Conservation (phyloP, 2,888 invertebrate genomes). For the Leistus spinibarbis region DNA sequence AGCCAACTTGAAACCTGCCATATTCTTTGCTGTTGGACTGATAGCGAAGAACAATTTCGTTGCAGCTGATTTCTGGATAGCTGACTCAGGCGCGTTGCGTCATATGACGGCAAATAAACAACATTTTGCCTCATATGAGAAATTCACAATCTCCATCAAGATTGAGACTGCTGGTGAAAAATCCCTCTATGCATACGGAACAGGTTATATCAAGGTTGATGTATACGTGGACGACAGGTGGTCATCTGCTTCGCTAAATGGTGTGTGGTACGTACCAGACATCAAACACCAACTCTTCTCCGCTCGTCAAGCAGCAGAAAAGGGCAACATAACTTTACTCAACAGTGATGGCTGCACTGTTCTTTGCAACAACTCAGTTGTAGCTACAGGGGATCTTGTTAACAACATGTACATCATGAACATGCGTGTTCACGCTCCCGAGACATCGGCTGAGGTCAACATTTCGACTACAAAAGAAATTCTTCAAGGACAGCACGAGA, state of each 20-base stretch:
- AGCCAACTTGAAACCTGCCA: too few species aligned
- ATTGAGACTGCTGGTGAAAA: conserved; percentile 38
- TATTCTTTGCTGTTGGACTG: too few species aligned
- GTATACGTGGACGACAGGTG: conserved; percentile 25
- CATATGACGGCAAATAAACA: conserved; percentile 39
- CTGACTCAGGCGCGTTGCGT: conserved; percentile 40
- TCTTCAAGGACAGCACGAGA: conserved; percentile 43
- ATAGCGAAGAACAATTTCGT: conserved; percentile 31
- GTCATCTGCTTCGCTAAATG: conserved; percentile 36
- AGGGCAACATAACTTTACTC: conserved; percentile 39
- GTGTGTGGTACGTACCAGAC: conserved; percentile 39
- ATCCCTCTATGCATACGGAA: conserved; percentile 36
- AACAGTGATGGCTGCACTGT: conserved; percentile 39
- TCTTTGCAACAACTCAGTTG: conserved; percentile 33
- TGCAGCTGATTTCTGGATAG: conserved; percentile 42
- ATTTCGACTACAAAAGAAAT: conserved; percentile 42
- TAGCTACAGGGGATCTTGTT: conserved; percentile 40
- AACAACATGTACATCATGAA: conserved; percentile 41
- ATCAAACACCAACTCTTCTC: conserved; percentile 42
- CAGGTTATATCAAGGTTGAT: conserved; percentile 32
- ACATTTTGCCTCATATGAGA: conserved; percentile 33
- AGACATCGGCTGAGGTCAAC: conserved; percentile 34
- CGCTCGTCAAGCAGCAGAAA: conserved; percentile 41
- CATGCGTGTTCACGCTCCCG: conserved; percentile 36
- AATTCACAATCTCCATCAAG: conserved; percentile 25